Conservation (phyloP, 2,113 vertebrate species). For the Gymnogyps californianus region DNA sequence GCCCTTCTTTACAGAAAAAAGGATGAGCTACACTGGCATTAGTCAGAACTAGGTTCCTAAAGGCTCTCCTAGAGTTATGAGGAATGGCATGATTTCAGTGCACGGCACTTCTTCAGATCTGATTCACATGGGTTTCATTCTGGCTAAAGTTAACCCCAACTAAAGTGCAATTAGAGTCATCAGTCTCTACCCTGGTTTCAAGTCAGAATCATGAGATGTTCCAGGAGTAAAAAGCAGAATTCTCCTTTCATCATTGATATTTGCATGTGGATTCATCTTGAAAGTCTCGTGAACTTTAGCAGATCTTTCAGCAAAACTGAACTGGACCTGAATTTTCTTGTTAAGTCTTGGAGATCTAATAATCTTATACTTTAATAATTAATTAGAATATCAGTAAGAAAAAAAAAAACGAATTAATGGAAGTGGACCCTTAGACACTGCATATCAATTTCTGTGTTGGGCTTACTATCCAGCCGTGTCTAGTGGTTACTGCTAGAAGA, state of each 20-base stretch:
- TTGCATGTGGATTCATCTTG: not conserved
- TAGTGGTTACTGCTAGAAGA: not conserved
- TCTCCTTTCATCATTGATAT: not conserved
- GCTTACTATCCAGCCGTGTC: not conserved
- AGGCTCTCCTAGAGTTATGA: not conserved
- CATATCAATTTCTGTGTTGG: not conserved
- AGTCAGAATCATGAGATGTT: not conserved
- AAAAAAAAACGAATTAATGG: not conserved
- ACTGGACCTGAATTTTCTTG: not conserved
- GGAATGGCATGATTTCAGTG: not conserved
- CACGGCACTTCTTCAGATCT: not conserved
- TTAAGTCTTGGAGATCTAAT: not conserved
- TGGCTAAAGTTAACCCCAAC: not conserved
- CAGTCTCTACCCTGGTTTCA: not conserved
- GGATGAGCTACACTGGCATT: not conserved
- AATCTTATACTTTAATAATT: not conserved
- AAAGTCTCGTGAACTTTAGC: not conserved
- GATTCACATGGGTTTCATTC: not conserved
- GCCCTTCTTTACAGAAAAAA: not conserved
- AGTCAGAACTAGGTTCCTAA: not conserved
- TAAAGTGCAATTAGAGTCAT: not conserved
- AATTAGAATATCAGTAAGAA: not conserved
- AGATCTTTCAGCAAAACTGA: not conserved
- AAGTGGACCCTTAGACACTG: not conserved
- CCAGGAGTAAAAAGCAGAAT: not conserved